Percentiles rank a stretch among this genome's conserved stretches.
Evolutionary conservation across 2,888 invertebrate species (phyloP).

Genomic region (Dermolepida albohirtum): DNA sequence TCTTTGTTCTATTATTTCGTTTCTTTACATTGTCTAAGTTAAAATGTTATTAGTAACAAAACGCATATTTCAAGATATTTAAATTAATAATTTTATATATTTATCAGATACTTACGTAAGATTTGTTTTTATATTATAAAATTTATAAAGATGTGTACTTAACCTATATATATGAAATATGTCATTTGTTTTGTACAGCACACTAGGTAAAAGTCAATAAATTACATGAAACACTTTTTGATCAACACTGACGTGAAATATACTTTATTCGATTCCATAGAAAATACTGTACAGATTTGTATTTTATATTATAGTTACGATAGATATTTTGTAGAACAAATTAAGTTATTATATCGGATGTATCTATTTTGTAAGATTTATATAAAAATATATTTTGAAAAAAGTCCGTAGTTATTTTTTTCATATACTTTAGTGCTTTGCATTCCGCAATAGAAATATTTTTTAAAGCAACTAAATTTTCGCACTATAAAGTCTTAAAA

Average conservation of each 20-base stretch:
- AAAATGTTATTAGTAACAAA: neutral
- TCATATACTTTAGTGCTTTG: too few species aligned
- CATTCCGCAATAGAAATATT: too few species aligned
- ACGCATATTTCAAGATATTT: conserved; percentile 6
- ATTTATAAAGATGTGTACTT: conserved; percentile 5
- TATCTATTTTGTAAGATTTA: conserved; percentile 39
- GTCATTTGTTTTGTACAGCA: conserved; percentile 7
- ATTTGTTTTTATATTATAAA: conserved; percentile 7
- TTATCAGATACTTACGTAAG: neutral
- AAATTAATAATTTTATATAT: conserved; percentile 9
- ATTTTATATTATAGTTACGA: conserved; percentile 28
- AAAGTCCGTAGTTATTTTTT: neutral
- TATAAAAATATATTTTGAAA: conserved; percentile 35
- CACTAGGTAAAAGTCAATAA: too few species aligned
- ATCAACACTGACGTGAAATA: conserved; percentile 1
- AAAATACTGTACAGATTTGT: conserved; percentile 26
- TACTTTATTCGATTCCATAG: neutral
- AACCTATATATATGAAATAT: neutral
- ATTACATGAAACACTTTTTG: too few species aligned
- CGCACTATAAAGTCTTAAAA: too few species aligned
- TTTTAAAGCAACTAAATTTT: too few species aligned
- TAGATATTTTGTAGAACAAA: conserved; percentile 16
- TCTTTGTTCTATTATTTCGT: conserved; percentile 5
- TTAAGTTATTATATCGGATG: conserved; percentile 38
- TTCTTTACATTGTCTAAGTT: conserved; percentile 1